A percentile compares a stretch with the other conserved stretches of the same genome.
Evolutionary conservation across 2,113 vertebrate genomes (phyloP).

Genomic region (Ciconia maguari): DNA sequence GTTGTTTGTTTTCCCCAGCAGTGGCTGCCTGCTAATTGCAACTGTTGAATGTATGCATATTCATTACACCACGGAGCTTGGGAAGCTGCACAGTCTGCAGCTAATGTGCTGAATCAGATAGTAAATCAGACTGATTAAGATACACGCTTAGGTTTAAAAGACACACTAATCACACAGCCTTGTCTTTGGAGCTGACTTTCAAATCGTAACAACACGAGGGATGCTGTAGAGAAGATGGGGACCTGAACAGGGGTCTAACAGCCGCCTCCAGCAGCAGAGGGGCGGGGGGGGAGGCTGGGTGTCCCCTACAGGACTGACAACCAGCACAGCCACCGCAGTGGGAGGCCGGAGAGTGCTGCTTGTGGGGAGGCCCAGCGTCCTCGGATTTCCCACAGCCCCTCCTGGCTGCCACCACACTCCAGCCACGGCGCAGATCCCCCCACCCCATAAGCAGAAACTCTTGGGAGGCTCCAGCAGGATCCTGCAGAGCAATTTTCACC

Average conservation of each 20-base stretch:
- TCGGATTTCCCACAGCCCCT: background rate
- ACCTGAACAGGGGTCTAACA: background rate
- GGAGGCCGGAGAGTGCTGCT: background rate
- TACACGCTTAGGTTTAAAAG: constrained; percentile 23
- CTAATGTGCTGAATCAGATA: constrained; percentile 57
- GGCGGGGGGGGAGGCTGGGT: background rate
- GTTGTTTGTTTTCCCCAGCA: constrained; percentile 8
- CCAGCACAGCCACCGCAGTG: accelerated
- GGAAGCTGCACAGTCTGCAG: constrained; percentile 32
- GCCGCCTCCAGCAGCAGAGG: background rate
- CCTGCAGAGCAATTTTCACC: too few relatives aligned
- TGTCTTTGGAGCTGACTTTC: constrained; percentile 6
- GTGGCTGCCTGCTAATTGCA: constrained; percentile 32
- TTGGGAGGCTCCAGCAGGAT: background rate
- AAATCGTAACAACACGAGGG: background rate
- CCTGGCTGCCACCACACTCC: background rate
- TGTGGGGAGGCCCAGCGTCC: accelerated
- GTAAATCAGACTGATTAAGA: constrained; percentile 63
- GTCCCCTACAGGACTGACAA: background rate
- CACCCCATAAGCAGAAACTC: background rate
- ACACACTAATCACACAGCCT: constrained; percentile 15
- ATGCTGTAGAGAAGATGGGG: background rate
- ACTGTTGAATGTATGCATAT: constrained; percentile 43
- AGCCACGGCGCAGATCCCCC: accelerated
- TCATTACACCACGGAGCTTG: constrained; percentile 22